phyloP scores from a whole-genome alignment of 2,888 invertebrate genomes.

The Drosophila suboccidentalis region DNA sequence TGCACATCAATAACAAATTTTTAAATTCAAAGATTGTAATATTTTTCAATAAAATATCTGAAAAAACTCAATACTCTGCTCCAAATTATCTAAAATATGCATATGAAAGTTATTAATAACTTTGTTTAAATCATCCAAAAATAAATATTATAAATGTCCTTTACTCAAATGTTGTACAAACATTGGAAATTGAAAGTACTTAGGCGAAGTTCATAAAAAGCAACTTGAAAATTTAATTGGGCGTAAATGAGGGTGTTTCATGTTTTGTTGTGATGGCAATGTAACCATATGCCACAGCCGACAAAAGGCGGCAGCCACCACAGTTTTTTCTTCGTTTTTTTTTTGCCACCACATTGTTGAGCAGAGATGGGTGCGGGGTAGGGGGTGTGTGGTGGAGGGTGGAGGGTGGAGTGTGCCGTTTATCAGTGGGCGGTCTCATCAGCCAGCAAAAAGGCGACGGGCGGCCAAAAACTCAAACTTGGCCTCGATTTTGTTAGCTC shows the following conservation, averaged over 20 bases:
- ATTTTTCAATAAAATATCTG: not conserved
- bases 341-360: conserved; percentile 22
- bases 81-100: not conserved
- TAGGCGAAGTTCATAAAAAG: conserved; percentile 52
- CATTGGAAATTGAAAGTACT: conserved; percentile 13
- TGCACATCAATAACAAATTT: too few relatives aligned
- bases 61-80: not conserved
- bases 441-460: conserved; percentile 69
- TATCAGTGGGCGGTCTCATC: conserved; percentile 79
- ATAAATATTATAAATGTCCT: not conserved
- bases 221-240: conserved; percentile 80
- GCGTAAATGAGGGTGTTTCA: conserved; percentile 83
- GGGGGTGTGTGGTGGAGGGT: not conserved
- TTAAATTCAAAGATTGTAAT: not conserved
- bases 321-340: conserved; percentile 7
- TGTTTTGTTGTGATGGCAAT: conserved; percentile 46
- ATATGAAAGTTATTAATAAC: not conserved
- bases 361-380: not conserved
- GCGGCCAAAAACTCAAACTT: conserved; percentile 46
- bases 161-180: conserved; percentile 3
- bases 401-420: conserved; percentile 30
- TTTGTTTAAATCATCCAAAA: not conserved
- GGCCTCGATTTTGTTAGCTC: conserved; percentile 46
- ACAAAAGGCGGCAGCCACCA: conserved; percentile 54
- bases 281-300: conserved; percentile 71